phyloP scores from a whole-genome alignment of 1,140 invertebrate genomes.

The Drosophila arawakana region DNA sequence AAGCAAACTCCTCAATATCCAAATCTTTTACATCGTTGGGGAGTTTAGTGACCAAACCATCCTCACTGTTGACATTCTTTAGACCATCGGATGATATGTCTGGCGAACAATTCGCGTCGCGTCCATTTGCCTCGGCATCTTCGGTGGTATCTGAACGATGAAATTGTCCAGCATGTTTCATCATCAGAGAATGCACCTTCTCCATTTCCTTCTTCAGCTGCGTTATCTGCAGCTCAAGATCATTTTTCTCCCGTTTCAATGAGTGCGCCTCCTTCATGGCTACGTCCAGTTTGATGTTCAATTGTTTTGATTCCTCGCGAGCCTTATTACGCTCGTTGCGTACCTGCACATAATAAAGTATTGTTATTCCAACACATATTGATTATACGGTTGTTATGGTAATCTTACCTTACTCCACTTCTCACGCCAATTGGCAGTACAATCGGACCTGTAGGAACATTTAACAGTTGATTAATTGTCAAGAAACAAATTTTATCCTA shows the following conservation, averaged over 20 bases:
- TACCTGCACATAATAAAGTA: slow-evolving; percentile 85
- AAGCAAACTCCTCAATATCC: slow-evolving; percentile 86
- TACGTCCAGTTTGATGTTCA: slow-evolving; percentile 92
- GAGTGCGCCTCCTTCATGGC: slow-evolving; percentile 91
- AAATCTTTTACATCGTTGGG: slow-evolving; percentile 84
- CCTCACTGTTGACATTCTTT: slow-evolving; percentile 84
- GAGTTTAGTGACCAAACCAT: slow-evolving; percentile 83
- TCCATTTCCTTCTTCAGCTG: slow-evolving; percentile 93
- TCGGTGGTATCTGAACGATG: slow-evolving; percentile 84
- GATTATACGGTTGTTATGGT: slow-evolving; percentile 64
- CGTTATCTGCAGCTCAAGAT: slow-evolving; percentile 92
- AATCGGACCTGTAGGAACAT: slow-evolving; percentile 87
- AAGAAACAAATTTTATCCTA: no score
- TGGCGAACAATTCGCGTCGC: slow-evolving; percentile 79
- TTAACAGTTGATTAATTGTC: slow-evolving; percentile 1
- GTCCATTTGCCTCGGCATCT: slow-evolving; percentile 75
- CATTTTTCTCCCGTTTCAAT: slow-evolving; percentile 92
- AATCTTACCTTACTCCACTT: slow-evolving; percentile 96
- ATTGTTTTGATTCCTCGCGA: slow-evolving; percentile 92
- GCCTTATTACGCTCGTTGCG: slow-evolving; percentile 94
- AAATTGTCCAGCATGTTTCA: slow-evolving; percentile 89
- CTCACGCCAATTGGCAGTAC: slow-evolving; percentile 90
- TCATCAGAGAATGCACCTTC: slow-evolving; percentile 88
- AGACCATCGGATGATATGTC: slow-evolving; percentile 84
- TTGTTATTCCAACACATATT: slow-evolving; percentile 47